Evolutionary conservation across 2,888 invertebrate genomes (phyloP), one percentile per base, ranked within the genome.

Genomic region (Mylabris sibirica): DNA sequence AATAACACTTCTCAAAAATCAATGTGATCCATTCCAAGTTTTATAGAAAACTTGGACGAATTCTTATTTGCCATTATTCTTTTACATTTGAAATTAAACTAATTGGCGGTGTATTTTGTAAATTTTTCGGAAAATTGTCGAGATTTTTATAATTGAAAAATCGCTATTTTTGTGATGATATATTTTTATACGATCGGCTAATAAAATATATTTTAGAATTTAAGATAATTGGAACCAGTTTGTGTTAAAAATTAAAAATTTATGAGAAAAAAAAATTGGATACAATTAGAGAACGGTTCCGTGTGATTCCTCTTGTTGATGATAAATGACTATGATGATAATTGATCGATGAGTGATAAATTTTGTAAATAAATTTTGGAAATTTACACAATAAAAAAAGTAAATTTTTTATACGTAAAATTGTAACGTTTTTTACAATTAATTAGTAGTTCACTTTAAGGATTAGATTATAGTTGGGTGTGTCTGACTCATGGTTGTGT

Each of bases 401-500:
- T 49, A 49, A 5, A 49, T 49, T 77, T 79, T 78, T 78, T 76
- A 74, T 75, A 77, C 68, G 63, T 68, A 72, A 75, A 78, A 73
- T 57, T 26, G 41, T 59, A 64, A 68, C 57, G 63, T 67, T 70
- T 67, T 67, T 70, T 70, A 67, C 67, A 67, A 63, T 61, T 63
- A 64, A 61, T 67, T 66, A 44, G 38, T 63, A 66, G 61, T 60
- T 34, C 59, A 12, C 65, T n/a, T n/a, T 70, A 70, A 70, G 70
- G 66, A 17, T 44, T 68, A 65, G 63, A 53, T 63, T 70, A 66
- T 70, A 68, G 70, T 44, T 44, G 53, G 57, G 62, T 60, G 41
- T 63, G 64, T 60, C 62, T 61, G 69, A 68, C 80, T 83, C 83
- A 81, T 84, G 84, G 81, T 84, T 83, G 82, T 70, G 78, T 77